Evolutionary conservation across 2,888 invertebrate genomes (phyloP), one percentile per base, ranked within the genome.

Genomic region (Agrotis exclamationis): DNA sequence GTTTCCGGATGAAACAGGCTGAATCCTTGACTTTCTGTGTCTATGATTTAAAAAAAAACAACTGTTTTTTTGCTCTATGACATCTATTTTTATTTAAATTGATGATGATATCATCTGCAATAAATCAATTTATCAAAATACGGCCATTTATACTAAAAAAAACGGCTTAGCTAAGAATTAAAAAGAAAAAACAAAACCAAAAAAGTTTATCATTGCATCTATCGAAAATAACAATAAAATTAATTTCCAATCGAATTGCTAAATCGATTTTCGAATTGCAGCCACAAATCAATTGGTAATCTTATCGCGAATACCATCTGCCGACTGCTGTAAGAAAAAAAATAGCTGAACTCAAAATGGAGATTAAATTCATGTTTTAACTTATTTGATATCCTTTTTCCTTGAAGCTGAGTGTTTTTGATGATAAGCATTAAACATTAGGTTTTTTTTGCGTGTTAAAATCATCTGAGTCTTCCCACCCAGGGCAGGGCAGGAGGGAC

Each of bases 241-340:
- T 59, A 76, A 74, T 79, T 63, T 54, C 59, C 48, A 74, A 82
- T 76, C 28, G 72, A 76, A 63, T 71, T 47, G 63, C 59, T 66
- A 66, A 85, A 75, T 82, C 71, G 83, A 82, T 80, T 74, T 75
- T 73, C 39, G 64, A 73, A 84, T 78, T 47, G 69, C 57, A 74
- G 59, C 73, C 63, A 85, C 85, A 80, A 80, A 82, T 85, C 78
- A 85, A 75, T 70, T 33, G 65, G 58, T 78, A 70, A 76, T 74
- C 75, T 81, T 85, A 85, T 85, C 85, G 77, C 28, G 58, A 74
- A 83, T 59, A 56, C 24, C 85, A 85, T 85, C 85, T 84, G 85
- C 74, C 63, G 62, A 57, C 33, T 58, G 6, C 13, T 48, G 56
- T 24, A 5, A 22, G 51, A 66, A 68, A 74, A 69, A 73, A 70